Evolutionary conservation across 2,797 vertebrate species (phyloP).

Genomic region (Squalus acanthias): DNA sequence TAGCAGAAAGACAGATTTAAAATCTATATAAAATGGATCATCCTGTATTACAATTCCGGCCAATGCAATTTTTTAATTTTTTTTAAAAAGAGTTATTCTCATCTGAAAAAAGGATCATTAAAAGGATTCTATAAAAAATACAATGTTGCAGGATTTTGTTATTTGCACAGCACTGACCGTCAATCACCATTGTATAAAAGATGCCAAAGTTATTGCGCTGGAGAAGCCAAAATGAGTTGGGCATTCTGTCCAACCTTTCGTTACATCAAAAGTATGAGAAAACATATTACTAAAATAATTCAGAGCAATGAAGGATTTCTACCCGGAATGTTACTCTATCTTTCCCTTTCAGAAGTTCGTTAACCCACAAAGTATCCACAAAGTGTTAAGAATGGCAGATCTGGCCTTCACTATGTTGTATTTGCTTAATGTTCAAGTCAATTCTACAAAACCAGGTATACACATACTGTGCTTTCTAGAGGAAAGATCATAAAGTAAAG

Average conservation of each 20-base stretch:
- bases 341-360: background rate
- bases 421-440: background rate
- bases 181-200: background rate
- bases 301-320: background rate
- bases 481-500: background rate
- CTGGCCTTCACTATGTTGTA: background rate
- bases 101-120: background rate
- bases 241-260: background rate
- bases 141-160: background rate
- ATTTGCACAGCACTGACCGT: background rate
- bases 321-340: background rate
- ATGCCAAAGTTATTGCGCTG: background rate
- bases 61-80: background rate
- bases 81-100: background rate
- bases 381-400: background rate
- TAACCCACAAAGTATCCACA: background rate
- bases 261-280: background rate
- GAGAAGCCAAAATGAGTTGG: background rate
- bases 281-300: background rate
- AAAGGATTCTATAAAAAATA: background rate
- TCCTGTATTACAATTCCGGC: background rate
- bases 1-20: background rate
- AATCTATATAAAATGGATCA: background rate
- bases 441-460: background rate
- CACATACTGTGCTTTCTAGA: background rate